Conservation (phyloP, 2,113 vertebrate species). For the Lepisosteus oculatus region DNA sequence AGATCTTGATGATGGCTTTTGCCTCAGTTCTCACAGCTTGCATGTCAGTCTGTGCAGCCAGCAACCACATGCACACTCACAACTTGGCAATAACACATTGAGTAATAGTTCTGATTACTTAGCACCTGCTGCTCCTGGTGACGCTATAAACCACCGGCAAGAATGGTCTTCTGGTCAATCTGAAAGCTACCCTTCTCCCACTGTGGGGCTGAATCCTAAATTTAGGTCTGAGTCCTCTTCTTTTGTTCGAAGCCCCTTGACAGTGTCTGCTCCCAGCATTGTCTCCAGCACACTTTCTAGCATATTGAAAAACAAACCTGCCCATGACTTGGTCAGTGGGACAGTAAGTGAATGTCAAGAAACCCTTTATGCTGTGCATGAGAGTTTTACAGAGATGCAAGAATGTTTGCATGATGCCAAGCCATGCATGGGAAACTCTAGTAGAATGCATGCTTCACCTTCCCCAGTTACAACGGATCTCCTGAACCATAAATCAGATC, state of each 20-base stretch:
- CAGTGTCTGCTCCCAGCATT: slow-evolving; percentile 47
- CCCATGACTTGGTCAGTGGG: slow-evolving; percentile 29
- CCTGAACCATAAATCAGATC: slow-evolving; percentile 54
- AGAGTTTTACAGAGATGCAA: slow-evolving; percentile 53
- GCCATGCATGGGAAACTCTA: slow-evolving; percentile 37
- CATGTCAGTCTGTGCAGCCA: slow-evolving; percentile 55
- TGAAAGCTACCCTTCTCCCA: slow-evolving; percentile 51
- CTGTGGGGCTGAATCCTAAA: slow-evolving; percentile 40
- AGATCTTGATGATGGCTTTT: slow-evolving; percentile 70
- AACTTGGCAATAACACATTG: slow-evolving; percentile 28
- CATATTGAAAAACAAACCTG: slow-evolving; percentile 46
- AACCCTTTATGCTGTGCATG: slow-evolving; percentile 51
- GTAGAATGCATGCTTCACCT: slow-evolving; percentile 74
- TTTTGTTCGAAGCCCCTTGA: slow-evolving; percentile 53
- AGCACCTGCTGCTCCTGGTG: slow-evolving; percentile 54
- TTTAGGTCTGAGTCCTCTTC: slow-evolving; percentile 56
- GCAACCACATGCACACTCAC: slow-evolving; percentile 52
- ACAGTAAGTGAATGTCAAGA: slow-evolving; percentile 50
- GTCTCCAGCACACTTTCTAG: slow-evolving; percentile 51
- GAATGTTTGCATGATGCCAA: slow-evolving; percentile 79
- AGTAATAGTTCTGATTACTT: slow-evolving; percentile 36
- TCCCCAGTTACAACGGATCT: slow-evolving; percentile 64
- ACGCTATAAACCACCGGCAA: slow-evolving; percentile 35
- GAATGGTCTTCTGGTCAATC: slow-evolving; percentile 50
- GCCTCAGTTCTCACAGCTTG: slow-evolving; percentile 57